Evolutionary conservation across 2,888 invertebrate species (phyloP).

Genomic region (Mylabris sibirica): DNA sequence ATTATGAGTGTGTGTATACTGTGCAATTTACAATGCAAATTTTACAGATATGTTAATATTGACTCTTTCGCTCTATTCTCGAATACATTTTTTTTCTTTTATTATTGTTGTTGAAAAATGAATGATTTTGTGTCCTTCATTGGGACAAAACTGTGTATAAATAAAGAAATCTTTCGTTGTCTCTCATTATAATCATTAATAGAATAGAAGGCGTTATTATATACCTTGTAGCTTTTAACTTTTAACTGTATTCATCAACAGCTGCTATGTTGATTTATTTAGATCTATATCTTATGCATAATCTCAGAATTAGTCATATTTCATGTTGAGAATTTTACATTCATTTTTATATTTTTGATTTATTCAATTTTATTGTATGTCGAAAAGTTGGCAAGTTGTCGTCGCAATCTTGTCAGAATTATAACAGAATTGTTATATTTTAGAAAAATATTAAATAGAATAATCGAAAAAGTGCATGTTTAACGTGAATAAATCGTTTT

Average conservation of each 20-base stretch:
- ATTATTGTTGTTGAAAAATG: not conserved
- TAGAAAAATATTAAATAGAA: no score
- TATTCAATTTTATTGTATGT: not conserved
- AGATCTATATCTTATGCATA: constrained; percentile 4
- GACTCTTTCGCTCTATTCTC: not conserved
- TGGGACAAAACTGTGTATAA: not conserved
- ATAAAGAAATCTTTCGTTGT: not conserved
- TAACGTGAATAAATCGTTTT: no score
- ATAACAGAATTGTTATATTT: not conserved
- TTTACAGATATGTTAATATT: constrained; percentile 11
- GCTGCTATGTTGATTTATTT: constrained; percentile 3
- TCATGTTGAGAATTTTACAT: not conserved
- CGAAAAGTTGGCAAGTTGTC: not conserved
- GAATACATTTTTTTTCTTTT: not conserved
- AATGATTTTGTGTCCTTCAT: constrained; percentile 8
- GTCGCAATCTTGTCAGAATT: not conserved
- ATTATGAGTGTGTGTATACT: not conserved
- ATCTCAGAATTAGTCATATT: constrained; percentile 3
- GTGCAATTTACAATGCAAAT: constrained; percentile 5
- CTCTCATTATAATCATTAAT: not conserved
- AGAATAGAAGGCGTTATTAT: not conserved
- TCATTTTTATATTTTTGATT: not conserved
- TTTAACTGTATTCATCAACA: not conserved
- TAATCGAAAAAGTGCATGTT: no score
- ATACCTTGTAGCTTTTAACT: not conserved